phyloP scores from a whole-genome alignment of 2,113 vertebrate genomes.

The Aegithalos caudatus region DNA sequence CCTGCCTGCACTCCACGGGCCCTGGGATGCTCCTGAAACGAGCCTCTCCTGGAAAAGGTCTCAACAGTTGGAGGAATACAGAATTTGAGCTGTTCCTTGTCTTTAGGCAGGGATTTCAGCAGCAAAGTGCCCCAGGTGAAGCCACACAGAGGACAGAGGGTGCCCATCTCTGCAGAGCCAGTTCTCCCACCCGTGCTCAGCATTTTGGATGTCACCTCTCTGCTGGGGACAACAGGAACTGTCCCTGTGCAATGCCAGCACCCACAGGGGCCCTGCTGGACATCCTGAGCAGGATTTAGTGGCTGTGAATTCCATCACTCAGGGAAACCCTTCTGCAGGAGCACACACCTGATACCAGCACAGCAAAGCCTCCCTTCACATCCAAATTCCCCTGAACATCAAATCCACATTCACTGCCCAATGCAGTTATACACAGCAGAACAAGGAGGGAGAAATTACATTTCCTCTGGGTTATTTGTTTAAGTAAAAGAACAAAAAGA shows the following conservation, averaged over 20 bases:
- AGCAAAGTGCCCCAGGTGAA: not conserved
- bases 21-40: not conserved
- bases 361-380: not conserved
- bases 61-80: not conserved
- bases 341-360: accelerated
- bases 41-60: not conserved
- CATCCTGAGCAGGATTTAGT: not conserved
- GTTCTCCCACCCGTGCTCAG: not conserved
- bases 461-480: not conserved
- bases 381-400: not conserved
- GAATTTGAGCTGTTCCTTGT: not conserved
- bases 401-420: not conserved
- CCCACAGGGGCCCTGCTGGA: not conserved
- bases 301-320: not conserved
- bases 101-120: not conserved
- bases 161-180: not conserved
- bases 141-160: not conserved
- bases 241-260: not conserved
- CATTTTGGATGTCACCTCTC: not conserved
- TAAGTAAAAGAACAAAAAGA: not conserved
- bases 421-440: not conserved
- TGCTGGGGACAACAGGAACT: not conserved
- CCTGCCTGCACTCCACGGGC: not conserved
- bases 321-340: not conserved
- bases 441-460: not conserved